phyloP scores from a whole-genome alignment of 2,113 vertebrate genomes.

The Lasiurus borealis region DNA sequence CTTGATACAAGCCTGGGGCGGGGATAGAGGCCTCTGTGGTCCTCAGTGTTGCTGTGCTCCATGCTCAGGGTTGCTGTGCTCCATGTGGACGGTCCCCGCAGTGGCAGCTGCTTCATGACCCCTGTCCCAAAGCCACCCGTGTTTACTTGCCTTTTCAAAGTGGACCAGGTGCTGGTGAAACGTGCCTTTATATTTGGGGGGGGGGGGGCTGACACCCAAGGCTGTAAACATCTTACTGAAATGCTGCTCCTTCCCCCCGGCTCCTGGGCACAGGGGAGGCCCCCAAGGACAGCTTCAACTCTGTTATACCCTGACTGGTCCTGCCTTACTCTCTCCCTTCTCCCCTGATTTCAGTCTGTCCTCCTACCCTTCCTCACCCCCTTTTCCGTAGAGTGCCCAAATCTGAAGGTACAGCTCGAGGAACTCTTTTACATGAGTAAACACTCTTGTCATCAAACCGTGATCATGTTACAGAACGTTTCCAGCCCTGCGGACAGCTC shows the following conservation, averaged over 20 bases:
- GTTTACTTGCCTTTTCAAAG: neutral
- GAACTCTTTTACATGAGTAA: neutral
- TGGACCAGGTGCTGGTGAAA: neutral
- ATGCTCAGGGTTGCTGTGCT: too few species aligned
- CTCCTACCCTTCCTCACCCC: neutral
- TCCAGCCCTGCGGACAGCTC: neutral
- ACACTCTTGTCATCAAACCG: neutral
- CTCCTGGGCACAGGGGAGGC: neutral
- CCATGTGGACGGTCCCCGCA: rapidly evolving
- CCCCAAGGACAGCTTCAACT: neutral
- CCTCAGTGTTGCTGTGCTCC: neutral
- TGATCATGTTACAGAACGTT: neutral
- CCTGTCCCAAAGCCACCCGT: neutral
- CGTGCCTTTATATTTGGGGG: neutral
- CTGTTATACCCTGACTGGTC: neutral
- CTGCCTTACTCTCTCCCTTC: neutral
- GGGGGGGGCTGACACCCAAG: neutral
- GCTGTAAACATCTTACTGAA: neutral
- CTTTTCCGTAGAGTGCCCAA: neutral
- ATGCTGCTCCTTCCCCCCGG: neutral
- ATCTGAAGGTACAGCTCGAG: neutral
- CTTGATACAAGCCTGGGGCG: neutral
- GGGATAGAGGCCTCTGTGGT: too few species aligned
- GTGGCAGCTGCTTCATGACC: neutral
- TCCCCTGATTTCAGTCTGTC: neutral